Conservation (phyloP, 2,113 vertebrate species). For the Tricholaema leucomelas region DNA sequence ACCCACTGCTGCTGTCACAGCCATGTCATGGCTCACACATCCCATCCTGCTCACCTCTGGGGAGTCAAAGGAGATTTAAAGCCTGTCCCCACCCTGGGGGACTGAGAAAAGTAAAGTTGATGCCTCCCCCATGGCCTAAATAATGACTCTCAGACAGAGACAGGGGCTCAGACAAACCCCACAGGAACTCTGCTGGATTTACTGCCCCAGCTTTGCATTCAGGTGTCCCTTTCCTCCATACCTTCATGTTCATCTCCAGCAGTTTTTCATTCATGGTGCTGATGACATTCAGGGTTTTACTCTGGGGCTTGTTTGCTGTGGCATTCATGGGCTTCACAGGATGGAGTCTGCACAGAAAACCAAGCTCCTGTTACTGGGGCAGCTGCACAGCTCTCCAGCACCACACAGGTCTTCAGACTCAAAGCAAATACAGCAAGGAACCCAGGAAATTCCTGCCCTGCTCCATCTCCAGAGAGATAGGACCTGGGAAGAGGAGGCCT, state of each 20-base stretch:
- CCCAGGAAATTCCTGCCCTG: neutral
- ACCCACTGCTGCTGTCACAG: neutral
- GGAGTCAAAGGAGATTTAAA: neutral
- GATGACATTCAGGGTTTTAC: conserved; percentile 64
- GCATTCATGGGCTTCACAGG: conserved; percentile 93
- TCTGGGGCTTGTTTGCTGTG: conserved; percentile 71
- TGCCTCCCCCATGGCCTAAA: fast-evolving
- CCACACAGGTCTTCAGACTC: neutral
- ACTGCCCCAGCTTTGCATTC: neutral
- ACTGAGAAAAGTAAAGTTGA: neutral
- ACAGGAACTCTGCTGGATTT: neutral
- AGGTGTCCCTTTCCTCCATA: neutral
- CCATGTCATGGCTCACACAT: neutral
- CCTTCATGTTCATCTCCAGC: conserved; percentile 71
- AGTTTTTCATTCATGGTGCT: conserved; percentile 73
- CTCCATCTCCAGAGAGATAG: neutral
- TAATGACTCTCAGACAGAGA: neutral
- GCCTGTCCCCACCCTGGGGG: neutral
- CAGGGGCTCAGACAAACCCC: fast-evolving
- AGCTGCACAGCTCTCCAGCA: neutral
- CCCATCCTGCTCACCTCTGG: neutral
- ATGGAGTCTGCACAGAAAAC: conserved; percentile 82
- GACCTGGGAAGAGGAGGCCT: neutral
- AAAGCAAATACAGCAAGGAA: neutral
- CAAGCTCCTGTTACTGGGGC: neutral